Conservation (phyloP, 2,797 vertebrate species). For the Trichosurus vulpecula region DNA sequence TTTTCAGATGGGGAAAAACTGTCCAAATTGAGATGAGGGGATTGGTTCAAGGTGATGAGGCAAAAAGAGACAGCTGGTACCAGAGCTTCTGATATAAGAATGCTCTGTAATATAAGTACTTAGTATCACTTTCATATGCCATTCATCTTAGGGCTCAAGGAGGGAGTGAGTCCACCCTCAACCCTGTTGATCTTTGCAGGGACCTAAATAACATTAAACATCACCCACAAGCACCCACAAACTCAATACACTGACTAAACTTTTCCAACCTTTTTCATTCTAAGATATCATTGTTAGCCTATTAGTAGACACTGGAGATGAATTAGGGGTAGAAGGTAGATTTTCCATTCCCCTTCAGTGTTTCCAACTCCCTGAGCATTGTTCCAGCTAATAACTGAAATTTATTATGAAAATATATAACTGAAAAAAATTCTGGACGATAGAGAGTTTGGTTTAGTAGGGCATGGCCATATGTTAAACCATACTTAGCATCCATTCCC, state of each 20-base stretch:
- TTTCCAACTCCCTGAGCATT: constrained; percentile 10
- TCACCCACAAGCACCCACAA: neutral
- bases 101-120: neutral
- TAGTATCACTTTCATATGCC: neutral
- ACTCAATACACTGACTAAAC: neutral
- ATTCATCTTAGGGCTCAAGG: neutral
- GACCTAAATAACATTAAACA: neutral
- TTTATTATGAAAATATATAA: neutral
- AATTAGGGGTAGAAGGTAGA: neutral
- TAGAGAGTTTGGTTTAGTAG: neutral
- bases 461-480: neutral
- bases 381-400: neutral
- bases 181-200: neutral
- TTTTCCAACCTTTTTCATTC: neutral
- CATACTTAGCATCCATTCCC: neutral
- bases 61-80: neutral
- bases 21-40: neutral
- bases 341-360: neutral
- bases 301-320: neutral
- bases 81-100: neutral
- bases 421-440: neutral
- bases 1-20: constrained; percentile 2
- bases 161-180: neutral
- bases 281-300: neutral
- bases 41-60: neutral